phyloP scores from a whole-genome alignment of 2,888 invertebrate species.

The Aleiodes leptofemur region DNA sequence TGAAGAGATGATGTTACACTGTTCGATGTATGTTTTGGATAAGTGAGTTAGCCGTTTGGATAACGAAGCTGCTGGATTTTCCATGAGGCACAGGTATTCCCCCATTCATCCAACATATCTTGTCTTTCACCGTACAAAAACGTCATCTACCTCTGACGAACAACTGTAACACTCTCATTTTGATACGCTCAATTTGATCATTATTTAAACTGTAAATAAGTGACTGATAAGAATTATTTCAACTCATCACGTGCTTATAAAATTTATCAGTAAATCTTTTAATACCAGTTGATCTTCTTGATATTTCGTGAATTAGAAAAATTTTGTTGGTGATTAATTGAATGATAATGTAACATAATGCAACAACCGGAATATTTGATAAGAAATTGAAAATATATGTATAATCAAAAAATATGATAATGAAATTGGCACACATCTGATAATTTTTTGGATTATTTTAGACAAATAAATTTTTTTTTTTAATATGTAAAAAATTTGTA shows the following conservation, averaged over 20 bases:
- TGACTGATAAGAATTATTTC: conserved; percentile 2
- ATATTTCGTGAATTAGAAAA: neutral
- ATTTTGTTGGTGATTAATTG: neutral
- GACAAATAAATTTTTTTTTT: too few relatives aligned
- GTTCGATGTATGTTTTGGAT: conserved; percentile 6
- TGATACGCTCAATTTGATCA: neutral
- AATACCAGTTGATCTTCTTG: neutral
- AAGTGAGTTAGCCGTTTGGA: conserved; percentile 3
- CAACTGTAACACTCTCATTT: too few relatives aligned
- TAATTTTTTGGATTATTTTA: too few relatives aligned
- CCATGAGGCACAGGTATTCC: conserved; percentile 20
- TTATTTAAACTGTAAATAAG: neutral
- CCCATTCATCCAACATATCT: conserved; percentile 13
- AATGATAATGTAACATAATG: neutral
- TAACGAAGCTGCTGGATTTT: conserved; percentile 20
- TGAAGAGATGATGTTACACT: conserved; percentile 15
- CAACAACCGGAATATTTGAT: too few relatives aligned
- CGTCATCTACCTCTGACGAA: neutral
- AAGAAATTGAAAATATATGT: too few relatives aligned
- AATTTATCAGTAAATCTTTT: neutral
- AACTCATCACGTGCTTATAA: neutral
- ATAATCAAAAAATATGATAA: too few relatives aligned
- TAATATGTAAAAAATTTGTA: too few relatives aligned
- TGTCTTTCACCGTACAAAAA: conserved; percentile 16
- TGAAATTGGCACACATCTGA: too few relatives aligned